phyloP scores from a whole-genome alignment of 2,888 invertebrate species.

The Oxyscelio sp. region DNA sequence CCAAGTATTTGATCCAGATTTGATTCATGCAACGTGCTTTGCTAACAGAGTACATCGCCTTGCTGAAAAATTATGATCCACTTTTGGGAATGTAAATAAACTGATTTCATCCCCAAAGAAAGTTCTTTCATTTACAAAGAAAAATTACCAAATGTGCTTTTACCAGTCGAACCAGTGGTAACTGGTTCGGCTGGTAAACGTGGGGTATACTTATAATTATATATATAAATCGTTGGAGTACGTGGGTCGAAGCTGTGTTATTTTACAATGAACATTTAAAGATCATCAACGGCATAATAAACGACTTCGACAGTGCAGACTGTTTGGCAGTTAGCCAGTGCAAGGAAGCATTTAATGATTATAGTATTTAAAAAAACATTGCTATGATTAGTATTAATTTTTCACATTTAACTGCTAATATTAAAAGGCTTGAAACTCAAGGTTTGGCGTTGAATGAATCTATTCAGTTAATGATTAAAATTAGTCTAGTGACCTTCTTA shows the following conservation, averaged over 20 bases:
- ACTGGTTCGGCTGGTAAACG: too few relatives aligned
- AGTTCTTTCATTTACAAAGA: neutral
- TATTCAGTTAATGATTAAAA: too few relatives aligned
- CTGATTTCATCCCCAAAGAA: neutral
- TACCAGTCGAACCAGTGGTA: neutral
- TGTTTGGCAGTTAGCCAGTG: too few relatives aligned
- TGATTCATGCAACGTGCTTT: slow-evolving; percentile 2
- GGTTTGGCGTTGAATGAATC: too few relatives aligned
- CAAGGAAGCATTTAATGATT: too few relatives aligned
- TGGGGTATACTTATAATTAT: too few relatives aligned
- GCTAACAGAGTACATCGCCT: neutral
- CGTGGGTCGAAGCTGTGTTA: neutral
- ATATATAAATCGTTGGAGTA: neutral
- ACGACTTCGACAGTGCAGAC: too few relatives aligned
- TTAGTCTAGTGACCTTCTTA: too few relatives aligned
- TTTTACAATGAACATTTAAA: neutral
- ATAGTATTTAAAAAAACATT: too few relatives aligned
- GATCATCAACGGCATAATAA: neutral
- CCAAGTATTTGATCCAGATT: neutral
- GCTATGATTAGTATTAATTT: too few relatives aligned
- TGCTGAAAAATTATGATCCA: neutral
- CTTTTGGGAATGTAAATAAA: neutral
- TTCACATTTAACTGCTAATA: too few relatives aligned
- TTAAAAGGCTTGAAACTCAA: too few relatives aligned
- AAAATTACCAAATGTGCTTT: neutral